phyloP scores from a whole-genome alignment of 2,113 vertebrate genomes.

The Saimiri boliviensis region DNA sequence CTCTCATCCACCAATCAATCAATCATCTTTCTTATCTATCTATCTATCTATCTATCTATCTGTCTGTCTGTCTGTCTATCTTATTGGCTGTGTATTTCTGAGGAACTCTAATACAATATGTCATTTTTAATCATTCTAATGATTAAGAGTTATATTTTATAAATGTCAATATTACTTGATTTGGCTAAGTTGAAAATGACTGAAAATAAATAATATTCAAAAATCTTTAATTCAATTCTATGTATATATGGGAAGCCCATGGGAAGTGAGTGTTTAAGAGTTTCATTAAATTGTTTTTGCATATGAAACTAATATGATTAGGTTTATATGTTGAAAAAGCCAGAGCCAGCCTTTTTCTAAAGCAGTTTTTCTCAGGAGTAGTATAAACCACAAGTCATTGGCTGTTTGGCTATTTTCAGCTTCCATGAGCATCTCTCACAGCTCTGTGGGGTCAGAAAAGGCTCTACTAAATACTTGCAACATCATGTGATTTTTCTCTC shows the following conservation, averaged over 20 bases:
- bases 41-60: neutral
- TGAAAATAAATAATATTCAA: neutral
- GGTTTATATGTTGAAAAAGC: neutral
- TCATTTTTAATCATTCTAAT: constrained; percentile 17
- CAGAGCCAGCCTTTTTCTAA: neutral
- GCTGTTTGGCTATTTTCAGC: constrained; percentile 6
- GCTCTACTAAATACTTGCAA: neutral
- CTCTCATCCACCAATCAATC: neutral
- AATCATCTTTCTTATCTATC: no score
- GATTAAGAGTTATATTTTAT: neutral
- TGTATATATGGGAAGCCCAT: neutral
- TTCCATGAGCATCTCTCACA: neutral
- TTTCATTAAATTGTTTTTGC: constrained; percentile 10
- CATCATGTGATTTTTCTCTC: neutral
- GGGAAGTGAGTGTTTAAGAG: neutral
- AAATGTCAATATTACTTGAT: neutral
- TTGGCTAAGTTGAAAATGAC: neutral
- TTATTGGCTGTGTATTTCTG: neutral
- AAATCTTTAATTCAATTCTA: neutral
- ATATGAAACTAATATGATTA: neutral
- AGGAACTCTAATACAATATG: neutral
- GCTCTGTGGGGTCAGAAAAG: neutral
- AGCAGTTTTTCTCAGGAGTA: neutral
- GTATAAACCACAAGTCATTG: neutral
- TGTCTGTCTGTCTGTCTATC: no score